Evolutionary conservation across 2,113 vertebrate species (phyloP).

Genomic region (Arenaria interpres): DNA sequence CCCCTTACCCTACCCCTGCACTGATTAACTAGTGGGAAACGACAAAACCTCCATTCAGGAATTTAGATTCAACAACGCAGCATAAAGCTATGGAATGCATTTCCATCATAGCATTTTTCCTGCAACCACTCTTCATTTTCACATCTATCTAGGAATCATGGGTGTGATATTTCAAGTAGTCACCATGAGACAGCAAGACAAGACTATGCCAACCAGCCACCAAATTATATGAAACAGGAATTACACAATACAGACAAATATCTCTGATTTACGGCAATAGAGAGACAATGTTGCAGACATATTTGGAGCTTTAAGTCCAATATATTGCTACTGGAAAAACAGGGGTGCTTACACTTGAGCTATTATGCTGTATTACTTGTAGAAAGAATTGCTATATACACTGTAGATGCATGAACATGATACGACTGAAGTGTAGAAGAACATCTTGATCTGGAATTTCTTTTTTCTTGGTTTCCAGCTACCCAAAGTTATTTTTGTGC

Average conservation of each 20-base stretch:
- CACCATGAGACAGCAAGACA: neutral
- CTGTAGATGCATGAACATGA: neutral
- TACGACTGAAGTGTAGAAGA: neutral
- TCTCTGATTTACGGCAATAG: neutral
- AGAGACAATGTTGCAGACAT: neutral
- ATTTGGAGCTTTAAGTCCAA: neutral
- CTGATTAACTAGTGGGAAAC: neutral
- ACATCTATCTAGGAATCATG: neutral
- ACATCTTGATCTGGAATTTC: neutral
- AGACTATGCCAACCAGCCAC: neutral
- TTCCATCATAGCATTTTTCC: neutral
- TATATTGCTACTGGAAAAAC: neutral
- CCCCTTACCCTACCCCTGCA: no score
- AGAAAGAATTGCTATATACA: neutral
- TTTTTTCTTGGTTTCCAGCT: neutral
- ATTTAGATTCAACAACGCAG: neutral
- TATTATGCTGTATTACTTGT: neutral
- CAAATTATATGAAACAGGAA: neutral
- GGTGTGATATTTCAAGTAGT: neutral
- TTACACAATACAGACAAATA: neutral
- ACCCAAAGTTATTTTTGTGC: neutral
- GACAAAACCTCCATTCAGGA: neutral
- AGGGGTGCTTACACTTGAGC: accelerated
- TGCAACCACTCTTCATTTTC: neutral
- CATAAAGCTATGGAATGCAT: neutral